Evolutionary conservation across 2,888 invertebrate species (phyloP).

Genomic region (Sminthurides aquaticus): DNA sequence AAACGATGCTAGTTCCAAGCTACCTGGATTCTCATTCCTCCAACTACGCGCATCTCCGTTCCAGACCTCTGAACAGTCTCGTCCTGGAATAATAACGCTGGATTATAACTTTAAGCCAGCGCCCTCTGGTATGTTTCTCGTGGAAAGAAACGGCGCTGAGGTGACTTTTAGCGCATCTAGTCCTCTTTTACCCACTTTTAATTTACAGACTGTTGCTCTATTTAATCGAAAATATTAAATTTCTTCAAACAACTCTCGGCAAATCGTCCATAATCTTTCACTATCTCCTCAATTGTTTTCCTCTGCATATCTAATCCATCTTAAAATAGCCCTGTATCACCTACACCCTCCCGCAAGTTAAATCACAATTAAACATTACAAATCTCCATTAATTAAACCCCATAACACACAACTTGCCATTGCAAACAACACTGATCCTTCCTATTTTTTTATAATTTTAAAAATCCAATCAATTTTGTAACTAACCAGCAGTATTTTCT

Average conservation of each 20-base stretch:
- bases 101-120: conserved; percentile 35
- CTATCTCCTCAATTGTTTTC: too few species aligned
- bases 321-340: not conserved
- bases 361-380: not conserved
- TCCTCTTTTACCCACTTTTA: not conserved
- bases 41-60: conserved; percentile 10
- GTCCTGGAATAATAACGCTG: conserved; percentile 28
- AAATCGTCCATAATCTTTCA: too few species aligned
- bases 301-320: not conserved
- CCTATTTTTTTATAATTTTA: too few species aligned
- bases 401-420: too few species aligned
- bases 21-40: conserved; percentile 32
- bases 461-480: too few species aligned
- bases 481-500: too few species aligned
- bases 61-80: not conserved
- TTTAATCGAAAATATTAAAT: conserved; percentile 2
- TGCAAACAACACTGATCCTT: too few species aligned
- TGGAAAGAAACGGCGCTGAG: not conserved
- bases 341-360: not conserved
- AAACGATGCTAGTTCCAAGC: conserved; percentile 12
- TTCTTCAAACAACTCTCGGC: not conserved
- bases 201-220: conserved; percentile 12
- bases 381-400: too few species aligned
- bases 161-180: not conserved
- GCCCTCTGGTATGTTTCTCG: conserved; percentile 26